These are phyloP conservation scores for Sebastes itinus DNA, from an alignment of 2,797 vertebrate genomes.

Conservation along the genomic window DNA sequence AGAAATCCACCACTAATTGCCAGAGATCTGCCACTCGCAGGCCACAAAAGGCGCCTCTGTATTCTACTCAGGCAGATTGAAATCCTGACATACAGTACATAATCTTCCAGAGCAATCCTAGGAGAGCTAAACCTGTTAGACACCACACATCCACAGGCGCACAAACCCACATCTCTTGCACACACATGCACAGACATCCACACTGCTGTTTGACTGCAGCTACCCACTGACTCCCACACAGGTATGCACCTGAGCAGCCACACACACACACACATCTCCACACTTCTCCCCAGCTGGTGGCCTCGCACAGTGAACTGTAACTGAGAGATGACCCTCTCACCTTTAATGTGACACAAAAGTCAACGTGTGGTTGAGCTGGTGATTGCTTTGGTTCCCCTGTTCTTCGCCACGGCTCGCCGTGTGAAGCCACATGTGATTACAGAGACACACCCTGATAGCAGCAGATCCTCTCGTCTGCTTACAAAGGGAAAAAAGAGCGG, in stretches of 20 bases:
- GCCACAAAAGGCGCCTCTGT: slow-evolving; percentile 6
- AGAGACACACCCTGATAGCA: slow-evolving; percentile 33
- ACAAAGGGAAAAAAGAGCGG: neutral
- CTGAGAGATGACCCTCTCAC: slow-evolving; percentile 60
- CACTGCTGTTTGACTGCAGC: neutral
- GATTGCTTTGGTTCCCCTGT: slow-evolving; percentile 43
- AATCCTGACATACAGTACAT: slow-evolving; percentile 52
- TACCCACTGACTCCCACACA: neutral
- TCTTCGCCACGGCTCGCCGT: slow-evolving; percentile 23
- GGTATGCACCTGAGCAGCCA: slow-evolving; percentile 11
- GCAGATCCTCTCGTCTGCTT: slow-evolving; percentile 9
- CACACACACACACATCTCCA: neutral
- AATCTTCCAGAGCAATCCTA: slow-evolving; percentile 57
- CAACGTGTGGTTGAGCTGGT: slow-evolving; percentile 26
- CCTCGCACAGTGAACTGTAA: slow-evolving; percentile 29
- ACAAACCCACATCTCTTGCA: neutral
- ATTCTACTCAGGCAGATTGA: slow-evolving; percentile 57
- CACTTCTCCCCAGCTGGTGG: slow-evolving; percentile 28
- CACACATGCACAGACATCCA: neutral
- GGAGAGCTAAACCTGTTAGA: slow-evolving; percentile 61
- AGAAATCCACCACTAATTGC: slow-evolving; percentile 2
- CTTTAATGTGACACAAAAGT: slow-evolving; percentile 53
- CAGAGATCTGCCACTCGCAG: slow-evolving; percentile 5
- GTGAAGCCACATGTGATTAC: slow-evolving; percentile 51
- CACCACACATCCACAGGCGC: neutral